Evolutionary conservation across 2,113 vertebrate genomes (phyloP).

Genomic region (Mormyrus iriodes): DNA sequence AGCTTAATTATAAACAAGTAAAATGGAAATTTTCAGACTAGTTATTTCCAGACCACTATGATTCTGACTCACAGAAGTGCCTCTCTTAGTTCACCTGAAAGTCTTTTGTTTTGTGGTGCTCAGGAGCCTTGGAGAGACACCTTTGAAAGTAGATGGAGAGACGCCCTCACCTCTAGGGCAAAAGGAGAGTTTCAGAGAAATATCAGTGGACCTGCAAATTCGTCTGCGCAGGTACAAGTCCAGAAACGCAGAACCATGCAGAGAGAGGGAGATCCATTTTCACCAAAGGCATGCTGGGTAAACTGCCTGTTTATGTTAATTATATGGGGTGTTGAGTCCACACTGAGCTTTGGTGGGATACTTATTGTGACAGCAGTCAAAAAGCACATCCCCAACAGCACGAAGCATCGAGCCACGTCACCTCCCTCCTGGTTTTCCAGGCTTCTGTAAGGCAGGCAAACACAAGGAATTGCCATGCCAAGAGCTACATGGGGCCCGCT

Average conservation of each 20-base stretch:
- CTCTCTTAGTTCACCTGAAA: background rate
- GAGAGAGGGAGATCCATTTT: background rate
- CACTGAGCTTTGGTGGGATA: background rate
- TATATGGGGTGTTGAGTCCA: background rate
- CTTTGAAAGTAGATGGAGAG: background rate
- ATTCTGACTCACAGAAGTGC: background rate
- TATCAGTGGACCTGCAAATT: background rate
- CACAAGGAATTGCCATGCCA: background rate
- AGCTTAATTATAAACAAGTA: background rate
- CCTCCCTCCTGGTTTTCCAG: slow-evolving; percentile 45
- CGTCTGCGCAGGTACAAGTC: background rate
- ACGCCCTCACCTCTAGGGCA: background rate
- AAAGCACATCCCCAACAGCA: slow-evolving; percentile 14
- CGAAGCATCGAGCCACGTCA: slow-evolving; percentile 61
- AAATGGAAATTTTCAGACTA: background rate
- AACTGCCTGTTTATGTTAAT: background rate
- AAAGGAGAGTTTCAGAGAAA: background rate
- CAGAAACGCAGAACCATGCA: background rate
- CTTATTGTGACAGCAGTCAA: slow-evolving; percentile 38
- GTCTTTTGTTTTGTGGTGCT: background rate
- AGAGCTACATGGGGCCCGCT: slow-evolving; percentile 39
- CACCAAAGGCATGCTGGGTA: background rate
- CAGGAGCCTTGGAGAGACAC: background rate
- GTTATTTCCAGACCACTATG: background rate
- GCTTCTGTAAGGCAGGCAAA: background rate